Evolutionary conservation across 2,797 vertebrate species (phyloP).

Genomic region (Lindbergichthys nudifrons): DNA sequence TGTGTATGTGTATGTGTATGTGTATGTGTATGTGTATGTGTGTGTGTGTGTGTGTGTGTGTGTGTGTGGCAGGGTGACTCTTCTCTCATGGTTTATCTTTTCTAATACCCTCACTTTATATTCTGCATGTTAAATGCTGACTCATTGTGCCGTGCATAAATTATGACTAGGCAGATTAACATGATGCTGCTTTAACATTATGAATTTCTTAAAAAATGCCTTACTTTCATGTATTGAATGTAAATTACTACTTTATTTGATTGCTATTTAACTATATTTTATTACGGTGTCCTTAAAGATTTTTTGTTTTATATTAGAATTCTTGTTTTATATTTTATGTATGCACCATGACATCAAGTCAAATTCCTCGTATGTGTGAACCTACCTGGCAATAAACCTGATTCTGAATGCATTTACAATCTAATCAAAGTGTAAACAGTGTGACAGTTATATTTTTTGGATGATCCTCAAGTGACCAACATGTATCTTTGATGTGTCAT

Average conservation of each 20-base stretch:
- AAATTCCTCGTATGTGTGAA: too few relatives aligned
- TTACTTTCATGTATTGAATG: background rate
- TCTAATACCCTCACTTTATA: constrained; percentile 6
- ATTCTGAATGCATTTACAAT: background rate
- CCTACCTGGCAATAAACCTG: too few relatives aligned
- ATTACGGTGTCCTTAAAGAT: too few relatives aligned
- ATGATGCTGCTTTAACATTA: background rate
- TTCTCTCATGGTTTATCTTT: constrained; percentile 8
- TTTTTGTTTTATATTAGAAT: too few relatives aligned
- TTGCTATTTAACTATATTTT: too few relatives aligned
- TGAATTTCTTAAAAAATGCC: background rate
- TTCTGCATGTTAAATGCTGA: constrained; percentile 29
- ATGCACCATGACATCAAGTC: too few relatives aligned
- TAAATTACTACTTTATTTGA: too few relatives aligned
- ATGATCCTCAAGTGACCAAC: background rate
- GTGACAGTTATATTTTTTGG: background rate
- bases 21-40: too few relatives aligned
- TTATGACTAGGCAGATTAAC: constrained; percentile 11
- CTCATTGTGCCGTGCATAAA: constrained; percentile 41
- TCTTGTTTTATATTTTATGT: too few relatives aligned
- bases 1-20: too few relatives aligned
- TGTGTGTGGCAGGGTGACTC: constrained; percentile 23
- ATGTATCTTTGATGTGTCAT: background rate
- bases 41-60: background rate
- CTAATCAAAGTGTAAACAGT: background rate